Evolutionary conservation across 1,140 invertebrate genomes (phyloP), one percentile per base, ranked within the genome.

Genomic region (Bombus sylvicola): DNA sequence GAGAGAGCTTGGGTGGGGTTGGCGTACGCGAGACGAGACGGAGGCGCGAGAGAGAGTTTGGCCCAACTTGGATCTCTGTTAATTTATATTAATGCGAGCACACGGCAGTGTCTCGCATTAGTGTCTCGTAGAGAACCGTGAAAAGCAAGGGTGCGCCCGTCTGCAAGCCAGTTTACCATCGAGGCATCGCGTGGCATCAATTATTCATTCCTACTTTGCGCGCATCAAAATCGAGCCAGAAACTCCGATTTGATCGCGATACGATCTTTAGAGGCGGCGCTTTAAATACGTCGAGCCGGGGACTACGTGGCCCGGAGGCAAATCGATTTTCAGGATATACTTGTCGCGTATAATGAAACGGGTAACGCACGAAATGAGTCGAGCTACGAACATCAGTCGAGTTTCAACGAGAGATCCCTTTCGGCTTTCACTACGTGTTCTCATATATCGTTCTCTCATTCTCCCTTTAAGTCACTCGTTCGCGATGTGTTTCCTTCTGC

Each of bases 1-100:
- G 47, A 53, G 47, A 53, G 18, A 22, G 1, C 18, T 18, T 53
- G 47, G 47, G 5, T 53, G 47, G 18, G 47, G 47, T 6, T 53
- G 39, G 43, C 28, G 69, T n/a, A 62, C 28, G 28, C 57, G 57
- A 59, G 28, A 59, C 57, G 22, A 59, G 43, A 47, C 43, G 47
- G 47, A 53, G 47, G 47, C 47, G 15, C 15, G 47, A 53, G 47
- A 53, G 47, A 53, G 47, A 53, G 47, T 86, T 86, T 39, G 80
- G 39, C 62, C 76, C 73, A 87, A 89, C 83, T 87, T 85, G 81
- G 81, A 76, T 83, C 85, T 47, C 85, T 81, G 90, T 92, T 93
- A 92, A 93, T 93, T 92, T 92, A 92, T 92, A 92, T 92, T 91
- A 92, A 92, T 91, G 88, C 75, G 72, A 83, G 84, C 81, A 74